Base-by-base conservation (phyloP, 2,888 invertebrate species). In the Thymelicus sylvestris region DNA sequence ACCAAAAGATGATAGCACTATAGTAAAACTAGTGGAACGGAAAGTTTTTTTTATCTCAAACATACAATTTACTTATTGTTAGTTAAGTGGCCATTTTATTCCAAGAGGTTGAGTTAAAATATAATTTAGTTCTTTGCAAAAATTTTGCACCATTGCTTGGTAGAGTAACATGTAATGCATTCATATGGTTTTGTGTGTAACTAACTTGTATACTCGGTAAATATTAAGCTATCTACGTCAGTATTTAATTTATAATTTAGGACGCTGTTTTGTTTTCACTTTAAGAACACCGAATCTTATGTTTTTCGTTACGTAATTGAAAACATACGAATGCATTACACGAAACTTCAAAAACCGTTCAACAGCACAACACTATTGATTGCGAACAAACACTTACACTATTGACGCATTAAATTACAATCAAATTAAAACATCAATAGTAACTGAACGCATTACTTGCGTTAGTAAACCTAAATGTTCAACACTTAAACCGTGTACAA, bases 291-390 rank as follows among this genome's bases (percentile, higher is more conserved):
- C 31, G 31, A 31, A 31, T 31, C 3, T 31, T 31, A 31, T 31
- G 3, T 41, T 41, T 41, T 41, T 41, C 8, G 41, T 41, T 41
- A 41, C 8, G 44, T 44, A 4, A 44, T 44, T 44, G 44, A 44
- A 10, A 44, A 52, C 50, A 19, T 57, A 31, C 31, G 57, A 57
- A 57, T 57, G 57, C 57, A 57, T 5, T 13, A 57, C 31, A 57
- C n/a, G 50, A 52, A 19, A 19, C 15, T 52, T 19, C 10, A 10
- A 44, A 44, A 8, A 2, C 44, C 12, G 44, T 44, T 44, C 8
- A 44, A 50, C 50, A 52, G 19, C 15, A 6, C 15, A 52, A 52
- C 19, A 50, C 15, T 7, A 50, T 50, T 7, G 31, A 31, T 57
- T 10, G 57, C 19, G 57, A 57, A 31, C 31, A 44, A 24, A 24